Evolutionary conservation across 2,888 invertebrate species (phyloP), one percentile per base, ranked within the genome.

Genomic region (Sympetrum striolatum): DNA sequence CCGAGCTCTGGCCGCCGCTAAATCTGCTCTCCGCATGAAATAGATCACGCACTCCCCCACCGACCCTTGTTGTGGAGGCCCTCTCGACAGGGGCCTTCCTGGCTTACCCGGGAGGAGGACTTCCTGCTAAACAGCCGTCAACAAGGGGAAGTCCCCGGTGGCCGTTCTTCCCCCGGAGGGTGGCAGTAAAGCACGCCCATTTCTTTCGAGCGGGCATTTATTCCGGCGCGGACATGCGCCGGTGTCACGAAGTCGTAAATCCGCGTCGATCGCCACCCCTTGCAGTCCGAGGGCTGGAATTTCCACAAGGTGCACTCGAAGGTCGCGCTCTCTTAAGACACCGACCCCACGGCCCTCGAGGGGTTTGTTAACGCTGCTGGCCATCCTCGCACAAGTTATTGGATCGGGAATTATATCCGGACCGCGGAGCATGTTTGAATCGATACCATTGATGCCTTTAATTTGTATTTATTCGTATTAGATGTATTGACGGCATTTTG

Each of bases 1-100:
- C 73, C 64, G 64, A 64, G n/a, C n/a, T n/a, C n/a, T n/a, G n/a
- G n/a, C 31, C 60, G 86, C 86, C 86, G 60, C 60, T 86, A 86
- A 86, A 86, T 86, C 86, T 64, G 60, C 86, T 58, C n/a, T 37
- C n/a, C 86, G 60, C 60, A 60, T 60, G 86, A 86, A 86, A 86
- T 86, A 86, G 86, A 86, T 86, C 86, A 86, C 86, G 86, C 60
- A 60, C 58, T 58, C 82, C 53, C 82, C n/a, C n/a, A n/a, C n/a
- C n/a, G n/a, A n/a, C n/a, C n/a, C n/a, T n/a, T n/a, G n/a, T n/a
- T n/a, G n/a, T n/a, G n/a, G n/a, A n/a, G n/a, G n/a, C n/a, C n/a
- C 82, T 48, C 81, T n/a, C 53, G 48, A 44, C 48, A 39, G 80
- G 22, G 37, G 81, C 31, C 81, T 48, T 31, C 81, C 81, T 48